A percentile compares a stretch with the other conserved stretches of the same genome.
Evolutionary conservation across 2,113 vertebrate species (phyloP).

Genomic region (Apteryx mantelli): DNA sequence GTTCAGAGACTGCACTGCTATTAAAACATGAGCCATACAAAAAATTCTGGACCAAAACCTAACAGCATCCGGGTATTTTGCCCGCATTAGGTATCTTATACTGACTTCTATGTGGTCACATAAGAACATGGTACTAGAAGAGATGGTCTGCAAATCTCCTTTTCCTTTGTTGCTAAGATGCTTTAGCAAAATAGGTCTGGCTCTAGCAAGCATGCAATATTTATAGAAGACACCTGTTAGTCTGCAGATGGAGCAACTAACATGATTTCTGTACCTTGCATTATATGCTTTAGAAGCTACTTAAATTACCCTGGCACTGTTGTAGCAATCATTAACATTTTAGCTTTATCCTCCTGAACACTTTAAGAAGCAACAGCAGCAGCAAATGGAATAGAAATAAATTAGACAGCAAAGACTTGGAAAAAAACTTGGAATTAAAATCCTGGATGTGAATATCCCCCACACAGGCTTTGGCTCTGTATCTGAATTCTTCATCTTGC

Average conservation of each 20-base stretch:
- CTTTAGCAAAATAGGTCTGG: neutral
- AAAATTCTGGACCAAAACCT: neutral
- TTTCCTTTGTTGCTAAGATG: neutral
- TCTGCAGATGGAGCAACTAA: neutral
- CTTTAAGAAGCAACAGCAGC: neutral
- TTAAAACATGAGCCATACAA: neutral
- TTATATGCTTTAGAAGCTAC: neutral
- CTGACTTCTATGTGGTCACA: neutral
- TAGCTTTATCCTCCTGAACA: neutral
- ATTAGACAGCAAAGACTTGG: neutral
- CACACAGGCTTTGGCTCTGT: neutral
- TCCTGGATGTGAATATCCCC: neutral
- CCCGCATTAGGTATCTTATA: neutral
- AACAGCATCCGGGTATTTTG: neutral
- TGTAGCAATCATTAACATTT: neutral
- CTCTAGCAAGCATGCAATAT: neutral
- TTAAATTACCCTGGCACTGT: neutral
- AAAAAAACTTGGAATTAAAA: neutral
- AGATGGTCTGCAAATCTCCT: neutral
- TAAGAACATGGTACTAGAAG: neutral
- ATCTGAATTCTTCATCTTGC: constrained; percentile 1
- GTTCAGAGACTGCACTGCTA: neutral
- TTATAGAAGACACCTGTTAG: neutral
- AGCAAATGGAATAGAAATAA: neutral
- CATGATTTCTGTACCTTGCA: neutral